Percentiles rank a stretch among this genome's conserved stretches.
phyloP scores from a whole-genome alignment of 1,140 invertebrate genomes.

The Rhagoletis pomonella region DNA sequence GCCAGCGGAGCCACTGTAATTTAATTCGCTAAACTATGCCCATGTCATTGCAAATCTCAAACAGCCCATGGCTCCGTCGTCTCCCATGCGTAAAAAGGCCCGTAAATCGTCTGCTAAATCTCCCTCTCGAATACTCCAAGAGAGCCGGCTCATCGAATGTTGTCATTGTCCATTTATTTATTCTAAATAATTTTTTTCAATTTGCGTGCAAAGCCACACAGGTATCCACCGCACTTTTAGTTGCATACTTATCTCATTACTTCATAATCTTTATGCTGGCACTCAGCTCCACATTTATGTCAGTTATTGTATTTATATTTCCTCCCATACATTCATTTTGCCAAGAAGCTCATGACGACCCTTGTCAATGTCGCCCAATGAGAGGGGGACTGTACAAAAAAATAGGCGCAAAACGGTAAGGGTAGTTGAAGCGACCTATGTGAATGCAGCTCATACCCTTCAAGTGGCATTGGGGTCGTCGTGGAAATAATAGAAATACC shows the following conservation, averaged over 20 bases:
- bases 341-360: not conserved
- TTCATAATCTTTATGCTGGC: conserved; percentile 1
- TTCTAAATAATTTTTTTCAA: too few species aligned
- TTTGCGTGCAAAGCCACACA: too few species aligned
- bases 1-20: too few species aligned
- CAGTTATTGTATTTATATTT: not conserved
- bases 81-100: too few species aligned
- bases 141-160: too few species aligned
- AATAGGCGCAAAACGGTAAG: not conserved
- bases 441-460: not conserved
- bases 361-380: conserved; percentile 20
- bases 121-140: too few species aligned
- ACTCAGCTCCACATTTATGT: not conserved
- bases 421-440: not conserved
- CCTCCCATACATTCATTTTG: not conserved
- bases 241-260: not conserved
- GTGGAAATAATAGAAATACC: not conserved
- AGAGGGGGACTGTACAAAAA: not conserved
- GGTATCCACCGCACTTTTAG: not conserved
- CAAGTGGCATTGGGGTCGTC: not conserved
- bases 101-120: too few species aligned
- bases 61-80: too few species aligned
- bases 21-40: too few species aligned
- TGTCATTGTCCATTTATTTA: too few species aligned
- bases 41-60: too few species aligned